Base-by-base conservation (phyloP, 2,888 invertebrate species). In the Pyrgus malvae region DNA sequence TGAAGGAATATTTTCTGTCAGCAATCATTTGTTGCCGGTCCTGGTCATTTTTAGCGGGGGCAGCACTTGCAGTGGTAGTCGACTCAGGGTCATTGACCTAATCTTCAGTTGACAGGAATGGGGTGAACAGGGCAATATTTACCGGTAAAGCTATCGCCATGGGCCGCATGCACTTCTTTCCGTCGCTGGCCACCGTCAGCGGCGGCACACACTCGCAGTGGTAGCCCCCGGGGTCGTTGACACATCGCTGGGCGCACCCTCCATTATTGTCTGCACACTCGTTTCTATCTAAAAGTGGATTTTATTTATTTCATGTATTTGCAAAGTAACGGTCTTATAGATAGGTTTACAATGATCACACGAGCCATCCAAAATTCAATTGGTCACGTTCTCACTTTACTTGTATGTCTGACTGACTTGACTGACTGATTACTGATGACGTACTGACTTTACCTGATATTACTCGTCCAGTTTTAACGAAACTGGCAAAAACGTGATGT, bases 211-310 rank as follows among this genome's bases (percentile, higher is more conserved):
- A 94, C 57, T 83, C 83, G 77, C 94, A 94, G 65, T 89, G 88
- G 73, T 89, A 91, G 19, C 91, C 88, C 2, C 93, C 93, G 2
- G 87, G 83, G 62, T 91, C 91, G 72, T 94, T 94, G 55, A 92
- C 79, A 66, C 95, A 95, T 11, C 76, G 82, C 60, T 94, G 93
- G 56, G 92, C 91, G 67, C 95, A 95, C 9, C 92, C 93, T 0
- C 93, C 93, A 60, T 92, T 93, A 62, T 90, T 80, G 12, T 70
- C 76, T 0, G 74, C 69, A 64, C 93, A 93, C 70, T 93, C 93
- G 68, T 93, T 83, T 29, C 91, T 74, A 66, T 93, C 92, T 92
- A 74, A 5, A 64, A 67, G 7, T 12, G 12, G 12, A 27, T 27
- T 16, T 27, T 8, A 8, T 27, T 27, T 23, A 23, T 23, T 23